Conservation (phyloP, 30 jellyfish, hydroid and myxozoan genomes). For the Phacellophora camtschatica region DNA sequence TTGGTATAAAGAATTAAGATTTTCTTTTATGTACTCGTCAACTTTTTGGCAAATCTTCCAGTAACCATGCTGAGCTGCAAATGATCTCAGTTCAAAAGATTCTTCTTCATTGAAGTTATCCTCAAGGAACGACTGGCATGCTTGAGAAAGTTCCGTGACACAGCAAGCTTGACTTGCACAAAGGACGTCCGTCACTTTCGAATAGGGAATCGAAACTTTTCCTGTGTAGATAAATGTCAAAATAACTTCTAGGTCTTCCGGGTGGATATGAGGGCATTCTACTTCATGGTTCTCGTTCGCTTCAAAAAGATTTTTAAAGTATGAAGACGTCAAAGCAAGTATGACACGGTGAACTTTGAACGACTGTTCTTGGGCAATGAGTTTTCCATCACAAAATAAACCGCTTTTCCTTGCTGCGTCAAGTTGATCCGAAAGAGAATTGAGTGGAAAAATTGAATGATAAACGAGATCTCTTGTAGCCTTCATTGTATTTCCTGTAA, state of each 20-base stretch:
- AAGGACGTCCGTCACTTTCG: constrained; percentile 34
- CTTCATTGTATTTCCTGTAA: background rate
- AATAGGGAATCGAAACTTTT: constrained; percentile 12
- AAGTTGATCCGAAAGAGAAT: constrained; percentile 2
- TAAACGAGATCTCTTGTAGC: constrained; percentile 42
- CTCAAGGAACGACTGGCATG: constrained; percentile 46
- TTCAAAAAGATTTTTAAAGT: constrained; percentile 19
- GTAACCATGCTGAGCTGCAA: constrained; percentile 39
- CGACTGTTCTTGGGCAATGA: constrained; percentile 48
- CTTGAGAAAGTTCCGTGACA: constrained; percentile 36
- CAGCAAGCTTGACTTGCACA: constrained; percentile 1
- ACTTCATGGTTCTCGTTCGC: background rate
- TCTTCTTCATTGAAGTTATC: constrained; percentile 27
- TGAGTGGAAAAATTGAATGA: constrained; percentile 18
- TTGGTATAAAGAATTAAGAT: constrained; percentile 35
- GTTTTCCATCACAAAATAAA: constrained; percentile 53
- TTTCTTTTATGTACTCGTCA: constrained; percentile 57
- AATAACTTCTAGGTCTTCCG: constrained; percentile 52
- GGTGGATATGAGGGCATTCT: background rate
- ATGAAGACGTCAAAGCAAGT: constrained; percentile 47
- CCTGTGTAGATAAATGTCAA: constrained; percentile 54
- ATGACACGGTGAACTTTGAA: constrained; percentile 63
- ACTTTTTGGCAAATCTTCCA: constrained; percentile 23
- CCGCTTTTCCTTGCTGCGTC: constrained; percentile 62
- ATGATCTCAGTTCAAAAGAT: constrained; percentile 45